These are phyloP conservation scores for Boulengeromyrus knoepffleri DNA, from an alignment of 2,113 vertebrate species.

Conservation along the genomic window DNA sequence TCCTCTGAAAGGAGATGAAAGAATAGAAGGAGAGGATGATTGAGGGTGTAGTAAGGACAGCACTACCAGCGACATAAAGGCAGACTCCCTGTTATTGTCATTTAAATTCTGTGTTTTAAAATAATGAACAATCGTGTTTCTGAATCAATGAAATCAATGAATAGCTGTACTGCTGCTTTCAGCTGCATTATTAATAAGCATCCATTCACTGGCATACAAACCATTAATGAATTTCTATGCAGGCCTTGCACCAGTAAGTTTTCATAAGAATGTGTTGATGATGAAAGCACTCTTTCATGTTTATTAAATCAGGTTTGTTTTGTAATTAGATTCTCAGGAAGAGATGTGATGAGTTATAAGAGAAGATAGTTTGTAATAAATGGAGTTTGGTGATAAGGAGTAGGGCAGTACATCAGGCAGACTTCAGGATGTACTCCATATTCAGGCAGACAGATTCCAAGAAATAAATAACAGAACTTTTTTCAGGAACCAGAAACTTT, in stretches of 20 bases:
- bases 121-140: background rate
- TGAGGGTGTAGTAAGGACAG: background rate
- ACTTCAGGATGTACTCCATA: too few relatives aligned
- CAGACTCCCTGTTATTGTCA: background rate
- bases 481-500: too few relatives aligned
- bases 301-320: too few relatives aligned
- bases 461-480: too few relatives aligned
- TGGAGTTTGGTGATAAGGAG: too few relatives aligned
- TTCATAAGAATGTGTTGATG: background rate
- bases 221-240: background rate
- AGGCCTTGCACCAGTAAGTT: background rate
- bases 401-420: too few relatives aligned
- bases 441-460: too few relatives aligned
- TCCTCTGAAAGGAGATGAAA: slow-evolving; percentile 64
- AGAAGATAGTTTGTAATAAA: too few relatives aligned
- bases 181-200: background rate
- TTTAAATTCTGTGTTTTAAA: background rate
- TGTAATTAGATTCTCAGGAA: too few relatives aligned
- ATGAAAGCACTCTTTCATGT: background rate
- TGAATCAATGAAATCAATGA: background rate
- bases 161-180: background rate
- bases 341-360: too few relatives aligned
- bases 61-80: background rate
- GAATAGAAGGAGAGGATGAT: background rate
- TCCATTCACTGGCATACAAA: background rate